These are phyloP conservation scores for Idaea straminata DNA, from an alignment of 2,888 invertebrate genomes.

Conservation along the genomic window DNA sequence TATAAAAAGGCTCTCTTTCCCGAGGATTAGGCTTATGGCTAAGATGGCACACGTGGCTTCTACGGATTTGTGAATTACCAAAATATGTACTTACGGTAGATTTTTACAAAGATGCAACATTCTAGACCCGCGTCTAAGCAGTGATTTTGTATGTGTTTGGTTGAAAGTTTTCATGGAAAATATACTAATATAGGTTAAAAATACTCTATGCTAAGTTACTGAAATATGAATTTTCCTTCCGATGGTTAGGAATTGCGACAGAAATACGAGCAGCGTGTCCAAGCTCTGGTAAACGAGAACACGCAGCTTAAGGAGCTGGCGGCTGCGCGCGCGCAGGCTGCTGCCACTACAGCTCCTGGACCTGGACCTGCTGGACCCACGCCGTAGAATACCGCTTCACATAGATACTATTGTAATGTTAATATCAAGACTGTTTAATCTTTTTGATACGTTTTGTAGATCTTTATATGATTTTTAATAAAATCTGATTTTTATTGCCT, in stretches of 20 bases:
- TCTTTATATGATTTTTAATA: conserved; percentile 19
- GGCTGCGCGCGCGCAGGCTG: conserved; percentile 7
- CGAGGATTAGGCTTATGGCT: too few relatives aligned
- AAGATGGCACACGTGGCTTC: too few relatives aligned
- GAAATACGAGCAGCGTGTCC: conserved; percentile 84
- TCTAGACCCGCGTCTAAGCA: too few relatives aligned
- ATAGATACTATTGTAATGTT: neutral
- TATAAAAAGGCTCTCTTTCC: too few relatives aligned
- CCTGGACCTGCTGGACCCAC: conserved; percentile 9
- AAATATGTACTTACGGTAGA: too few relatives aligned
- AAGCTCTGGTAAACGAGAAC: conserved; percentile 78
- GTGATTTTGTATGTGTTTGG: too few relatives aligned
- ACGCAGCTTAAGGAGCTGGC: conserved; percentile 50
- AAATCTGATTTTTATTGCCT: conserved; percentile 3
- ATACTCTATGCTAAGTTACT: neutral
- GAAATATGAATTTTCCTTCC: conserved; percentile 15
- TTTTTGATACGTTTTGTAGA: conserved; percentile 20
- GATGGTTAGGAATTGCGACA: conserved; percentile 80
- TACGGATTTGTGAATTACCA: too few relatives aligned
- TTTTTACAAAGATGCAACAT: too few relatives aligned
- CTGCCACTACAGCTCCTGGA: conserved; percentile 46
- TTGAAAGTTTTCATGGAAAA: too few relatives aligned
- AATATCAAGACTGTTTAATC: conserved; percentile 21
- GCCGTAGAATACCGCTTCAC: neutral
- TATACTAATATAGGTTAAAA: too few relatives aligned